A percentile compares a stretch with the other conserved stretches of the same genome.
phyloP scores from a whole-genome alignment of 2,888 invertebrate genomes.

The Agrenia bidenticulata region DNA sequence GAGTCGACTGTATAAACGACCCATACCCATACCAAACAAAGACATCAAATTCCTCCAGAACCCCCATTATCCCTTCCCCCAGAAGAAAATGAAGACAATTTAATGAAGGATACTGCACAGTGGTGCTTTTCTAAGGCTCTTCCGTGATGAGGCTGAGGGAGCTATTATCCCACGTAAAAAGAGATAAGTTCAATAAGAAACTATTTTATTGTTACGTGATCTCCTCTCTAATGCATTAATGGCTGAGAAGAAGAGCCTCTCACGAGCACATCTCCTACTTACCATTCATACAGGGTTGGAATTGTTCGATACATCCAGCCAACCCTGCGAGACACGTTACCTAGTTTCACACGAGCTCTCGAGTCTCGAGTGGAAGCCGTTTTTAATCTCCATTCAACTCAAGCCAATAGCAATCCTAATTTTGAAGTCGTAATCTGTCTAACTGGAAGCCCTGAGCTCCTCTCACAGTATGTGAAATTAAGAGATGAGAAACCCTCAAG shows the following conservation, averaged over 20 bases:
- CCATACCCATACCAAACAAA: too few species aligned
- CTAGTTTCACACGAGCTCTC: neutral
- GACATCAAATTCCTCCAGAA: too few species aligned
- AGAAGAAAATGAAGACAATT: too few species aligned
- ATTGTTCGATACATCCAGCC: neutral
- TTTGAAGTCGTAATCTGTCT: conserved; percentile 1
- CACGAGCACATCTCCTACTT: neutral
- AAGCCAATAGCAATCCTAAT: neutral
- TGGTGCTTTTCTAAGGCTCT: too few species aligned
- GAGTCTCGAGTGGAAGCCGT: neutral
- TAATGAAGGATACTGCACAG: too few species aligned
- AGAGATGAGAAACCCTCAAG: too few species aligned
- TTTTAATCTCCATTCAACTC: conserved; percentile 1
- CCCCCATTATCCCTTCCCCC: too few species aligned
- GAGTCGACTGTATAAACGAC: too few species aligned
- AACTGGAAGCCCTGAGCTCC: neutral
- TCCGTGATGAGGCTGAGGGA: neutral
- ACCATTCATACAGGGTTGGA: neutral
- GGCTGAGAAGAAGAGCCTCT: neutral
- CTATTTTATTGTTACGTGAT: conserved; percentile 26
- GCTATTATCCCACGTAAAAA: conserved; percentile 7
- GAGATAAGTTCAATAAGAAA: conserved; percentile 14
- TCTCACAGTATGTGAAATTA: too few species aligned
- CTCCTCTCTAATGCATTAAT: conserved; percentile 12
- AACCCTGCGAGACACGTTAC: neutral